These are phyloP conservation scores for Lobophora halterata DNA, from an alignment of 2,888 invertebrate species.

Conservation along the genomic window DNA sequence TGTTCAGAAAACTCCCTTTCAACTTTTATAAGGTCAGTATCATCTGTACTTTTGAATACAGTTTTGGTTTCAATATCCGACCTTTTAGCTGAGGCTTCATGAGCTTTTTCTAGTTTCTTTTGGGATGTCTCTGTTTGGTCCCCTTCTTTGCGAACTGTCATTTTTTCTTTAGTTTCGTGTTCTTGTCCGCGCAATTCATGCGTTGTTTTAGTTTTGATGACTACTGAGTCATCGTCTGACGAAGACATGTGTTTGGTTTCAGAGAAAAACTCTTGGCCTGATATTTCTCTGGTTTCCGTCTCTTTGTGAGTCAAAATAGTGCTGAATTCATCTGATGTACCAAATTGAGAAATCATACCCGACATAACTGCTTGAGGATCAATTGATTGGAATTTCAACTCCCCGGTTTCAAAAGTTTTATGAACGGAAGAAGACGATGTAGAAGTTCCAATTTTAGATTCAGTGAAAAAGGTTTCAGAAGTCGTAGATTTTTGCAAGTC, in stretches of 20 bases:
- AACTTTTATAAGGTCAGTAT: conserved; percentile 63
- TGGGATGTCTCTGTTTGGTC: conserved; percentile 75
- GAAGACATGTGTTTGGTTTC: conserved; percentile 75
- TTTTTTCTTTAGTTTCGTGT: conserved; percentile 74
- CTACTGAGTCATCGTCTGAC: conserved; percentile 71
- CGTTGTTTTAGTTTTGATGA: conserved; percentile 73
- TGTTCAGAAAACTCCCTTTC: conserved; percentile 71
- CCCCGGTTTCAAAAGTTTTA: conserved; percentile 59
- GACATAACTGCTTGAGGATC: conserved; percentile 68
- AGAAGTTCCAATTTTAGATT: conserved; percentile 67
- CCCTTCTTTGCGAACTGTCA: conserved; percentile 65
- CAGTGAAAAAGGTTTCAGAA: conserved; percentile 64
- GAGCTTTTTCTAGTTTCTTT: conserved; percentile 75
- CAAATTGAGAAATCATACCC: conserved; percentile 67
- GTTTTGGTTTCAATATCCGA: conserved; percentile 74
- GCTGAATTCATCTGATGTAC: conserved; percentile 55
- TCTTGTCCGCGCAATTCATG: conserved; percentile 73
- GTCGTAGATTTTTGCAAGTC: conserved; percentile 62
- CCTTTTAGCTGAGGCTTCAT: conserved; percentile 73
- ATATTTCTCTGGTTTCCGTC: conserved; percentile 73
- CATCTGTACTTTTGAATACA: conserved; percentile 66
- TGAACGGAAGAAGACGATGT: conserved; percentile 71
- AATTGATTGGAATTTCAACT: conserved; percentile 64
- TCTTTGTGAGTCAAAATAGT: conserved; percentile 77
- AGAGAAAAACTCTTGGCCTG: conserved; percentile 72